These are phyloP conservation scores for Xylota sylvarum DNA, from an alignment of 2,888 invertebrate species.

Conservation along the genomic window DNA sequence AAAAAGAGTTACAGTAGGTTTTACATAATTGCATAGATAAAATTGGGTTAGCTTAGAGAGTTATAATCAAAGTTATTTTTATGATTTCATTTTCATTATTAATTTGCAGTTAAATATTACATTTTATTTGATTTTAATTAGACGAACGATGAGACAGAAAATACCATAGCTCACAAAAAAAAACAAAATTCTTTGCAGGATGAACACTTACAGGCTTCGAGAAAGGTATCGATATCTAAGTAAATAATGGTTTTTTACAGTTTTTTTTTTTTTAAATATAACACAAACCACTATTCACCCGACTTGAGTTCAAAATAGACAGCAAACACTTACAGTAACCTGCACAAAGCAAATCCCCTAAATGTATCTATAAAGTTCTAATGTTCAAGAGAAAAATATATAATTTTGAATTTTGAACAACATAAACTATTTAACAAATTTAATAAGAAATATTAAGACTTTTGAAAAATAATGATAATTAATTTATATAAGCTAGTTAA, in stretches of 20 bases:
- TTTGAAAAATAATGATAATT: background rate
- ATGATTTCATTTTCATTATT: conserved; percentile 4
- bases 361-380: background rate
- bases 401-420: background rate
- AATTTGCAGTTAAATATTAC: conserved; percentile 43
- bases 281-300: conserved; percentile 10
- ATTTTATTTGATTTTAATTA: conserved; percentile 43
- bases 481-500: background rate
- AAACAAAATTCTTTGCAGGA: conserved; percentile 63
- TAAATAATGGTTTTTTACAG: conserved; percentile 16
- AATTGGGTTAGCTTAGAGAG: background rate
- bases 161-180: conserved; percentile 39
- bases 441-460: background rate
- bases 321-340: background rate
- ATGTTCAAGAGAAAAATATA: background rate
- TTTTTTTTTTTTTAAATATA: background rate
- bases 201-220: conserved; percentile 73
- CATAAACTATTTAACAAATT: background rate
- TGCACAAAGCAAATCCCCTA: background rate
- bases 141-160: conserved; percentile 31
- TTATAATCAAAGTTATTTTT: background rate
- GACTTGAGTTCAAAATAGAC: background rate
- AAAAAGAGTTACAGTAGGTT: background rate
- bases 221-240: conserved; percentile 64
- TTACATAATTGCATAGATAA: background rate